Base-by-base conservation (phyloP, 2,888 invertebrate species). In the Alsophila aescularia region DNA sequence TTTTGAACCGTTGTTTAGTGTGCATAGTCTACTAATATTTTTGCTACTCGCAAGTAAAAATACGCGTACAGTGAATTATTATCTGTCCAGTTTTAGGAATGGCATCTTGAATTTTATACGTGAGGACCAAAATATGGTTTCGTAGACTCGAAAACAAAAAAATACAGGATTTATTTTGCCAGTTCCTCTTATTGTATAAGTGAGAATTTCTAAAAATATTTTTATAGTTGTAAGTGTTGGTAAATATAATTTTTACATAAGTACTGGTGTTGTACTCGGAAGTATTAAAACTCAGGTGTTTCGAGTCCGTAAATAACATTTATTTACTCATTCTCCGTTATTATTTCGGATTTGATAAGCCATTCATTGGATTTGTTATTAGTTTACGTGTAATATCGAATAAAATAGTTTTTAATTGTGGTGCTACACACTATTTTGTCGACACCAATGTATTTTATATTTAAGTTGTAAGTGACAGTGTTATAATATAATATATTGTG, bases 201-300 rank as follows among this genome's bases (percentile, higher is more conserved):
- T 90, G 88, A 90, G 89, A 90, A 88, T 90, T 90, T 89, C 87
- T 90, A 82, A 86, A 88, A 88, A 90, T 90, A 89, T 90, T 90
- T 77, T 72, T 88, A 79, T 85, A 90, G 89, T 76, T 77, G 72
- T 91, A 91, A 91, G 90, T 88, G 87, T 87, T 87, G 84, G 85
- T 87, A 79, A 84, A 37, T 83, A 86, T 87, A 79, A 79, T 87
- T 88, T 89, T 86, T 85, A 84, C 76, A 79, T 76, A 75, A 73
- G 82, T 79, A 76, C 83, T 76, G 79, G 68, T 76, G 73, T 83
- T 76, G 81, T 82, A 81, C 81, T 79, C 35, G 16, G 82, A 81
- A 82, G 85, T 86, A 85, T 87, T 87, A 84, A 66, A 69, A 70
- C 61, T 66, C 59, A 42, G 58, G 66, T 68, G 68, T 66, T 64